Conservation (phyloP, 2,888 invertebrate species). For the Escarpia spicata region DNA sequence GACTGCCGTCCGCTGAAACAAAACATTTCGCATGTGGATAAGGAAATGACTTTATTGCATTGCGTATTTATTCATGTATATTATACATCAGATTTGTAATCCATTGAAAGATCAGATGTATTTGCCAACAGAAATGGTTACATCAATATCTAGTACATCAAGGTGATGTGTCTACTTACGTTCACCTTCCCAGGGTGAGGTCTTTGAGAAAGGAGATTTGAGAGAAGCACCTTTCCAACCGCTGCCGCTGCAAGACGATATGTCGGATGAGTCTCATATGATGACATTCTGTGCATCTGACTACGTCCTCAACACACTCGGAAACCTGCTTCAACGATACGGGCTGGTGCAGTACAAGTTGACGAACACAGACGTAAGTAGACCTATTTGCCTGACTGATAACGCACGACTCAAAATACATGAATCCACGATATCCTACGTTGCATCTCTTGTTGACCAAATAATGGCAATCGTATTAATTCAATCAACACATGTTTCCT, state of each 20-base stretch:
- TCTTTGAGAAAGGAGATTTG: neutral
- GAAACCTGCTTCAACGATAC: neutral
- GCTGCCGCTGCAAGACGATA: neutral
- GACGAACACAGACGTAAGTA: neutral
- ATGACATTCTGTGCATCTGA: neutral
- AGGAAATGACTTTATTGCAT: neutral
- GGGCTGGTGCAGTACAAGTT: neutral
- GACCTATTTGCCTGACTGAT: too few relatives aligned
- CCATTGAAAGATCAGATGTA: neutral
- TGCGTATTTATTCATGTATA: neutral
- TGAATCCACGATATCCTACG: too few relatives aligned
- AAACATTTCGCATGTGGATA: neutral
- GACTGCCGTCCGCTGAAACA: neutral
- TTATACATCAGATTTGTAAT: neutral
- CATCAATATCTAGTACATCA: neutral
- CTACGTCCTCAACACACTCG: neutral
- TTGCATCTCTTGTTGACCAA: too few relatives aligned
- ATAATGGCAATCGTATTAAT: neutral
- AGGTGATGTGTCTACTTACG: neutral
- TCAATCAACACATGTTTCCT: neutral
- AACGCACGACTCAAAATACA: too few relatives aligned
- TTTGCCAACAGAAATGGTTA: neutral
- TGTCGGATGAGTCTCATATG: neutral
- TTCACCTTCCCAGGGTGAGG: neutral
- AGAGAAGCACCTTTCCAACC: neutral